These are phyloP conservation scores for Falco columbarius DNA, from an alignment of 2,797 vertebrate species.

Conservation along the genomic window DNA sequence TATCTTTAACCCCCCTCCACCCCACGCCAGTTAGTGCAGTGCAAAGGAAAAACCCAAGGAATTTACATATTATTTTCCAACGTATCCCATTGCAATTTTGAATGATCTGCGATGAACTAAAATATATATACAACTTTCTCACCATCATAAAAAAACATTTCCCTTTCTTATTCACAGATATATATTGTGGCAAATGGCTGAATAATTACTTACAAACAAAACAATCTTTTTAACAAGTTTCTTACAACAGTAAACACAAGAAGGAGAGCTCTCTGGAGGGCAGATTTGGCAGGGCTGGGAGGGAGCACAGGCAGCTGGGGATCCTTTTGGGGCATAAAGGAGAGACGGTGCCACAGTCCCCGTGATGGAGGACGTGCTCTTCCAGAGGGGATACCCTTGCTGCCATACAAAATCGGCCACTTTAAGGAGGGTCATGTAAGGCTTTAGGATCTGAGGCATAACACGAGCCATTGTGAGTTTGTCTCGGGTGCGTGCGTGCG, in stretches of 20 bases:
- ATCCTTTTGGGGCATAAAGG: neutral
- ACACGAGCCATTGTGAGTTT: rapidly evolving
- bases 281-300: neutral
- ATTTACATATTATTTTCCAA: conserved; percentile 61
- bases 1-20: conserved; percentile 6
- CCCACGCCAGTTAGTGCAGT: conserved; percentile 51
- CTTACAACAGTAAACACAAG: conserved; percentile 60
- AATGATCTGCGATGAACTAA: conserved; percentile 28
- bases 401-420: neutral
- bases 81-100: neutral
- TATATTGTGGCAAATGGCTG: conserved; percentile 70
- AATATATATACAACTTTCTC: conserved; percentile 65
- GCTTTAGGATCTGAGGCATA: neutral
- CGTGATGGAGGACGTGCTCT: neutral
- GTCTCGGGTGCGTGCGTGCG: rapidly evolving
- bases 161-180: conserved; percentile 77
- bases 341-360: neutral
- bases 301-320: neutral
- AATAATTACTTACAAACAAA: conserved; percentile 73
- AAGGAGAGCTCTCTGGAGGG: neutral
- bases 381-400: neutral
- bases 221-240: conserved; percentile 39
- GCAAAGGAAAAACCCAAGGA: conserved; percentile 59
- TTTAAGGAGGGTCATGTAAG: neutral
- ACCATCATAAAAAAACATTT: conserved; percentile 54